Evolutionary conservation across 2,113 vertebrate genomes (phyloP).

Genomic region (Mionectes macconnelli): DNA sequence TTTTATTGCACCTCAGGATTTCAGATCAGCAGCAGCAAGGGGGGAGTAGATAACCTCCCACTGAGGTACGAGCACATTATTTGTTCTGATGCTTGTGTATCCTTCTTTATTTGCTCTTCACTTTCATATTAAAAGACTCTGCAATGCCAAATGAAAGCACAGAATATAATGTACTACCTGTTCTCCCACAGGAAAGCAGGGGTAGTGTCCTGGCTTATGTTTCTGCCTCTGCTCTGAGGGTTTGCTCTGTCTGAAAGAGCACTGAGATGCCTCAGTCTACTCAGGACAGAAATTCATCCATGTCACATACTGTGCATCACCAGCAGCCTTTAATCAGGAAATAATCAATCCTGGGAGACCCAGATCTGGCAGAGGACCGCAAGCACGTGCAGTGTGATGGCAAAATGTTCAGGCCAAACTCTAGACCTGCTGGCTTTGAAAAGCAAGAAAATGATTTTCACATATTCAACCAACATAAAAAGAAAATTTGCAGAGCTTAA

Average conservation of each 20-base stretch:
- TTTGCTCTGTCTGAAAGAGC: background rate
- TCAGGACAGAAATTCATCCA: background rate
- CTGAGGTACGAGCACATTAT: background rate
- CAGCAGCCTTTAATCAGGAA: background rate
- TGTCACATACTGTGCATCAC: background rate
- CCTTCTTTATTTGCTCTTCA: background rate
- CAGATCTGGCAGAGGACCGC: background rate
- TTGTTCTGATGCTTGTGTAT: background rate
- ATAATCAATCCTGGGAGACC: background rate
- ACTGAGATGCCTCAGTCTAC: background rate
- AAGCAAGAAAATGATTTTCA: background rate
- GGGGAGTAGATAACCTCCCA: background rate
- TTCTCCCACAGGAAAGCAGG: background rate
- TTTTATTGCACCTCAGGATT: slow-evolving; percentile 2
- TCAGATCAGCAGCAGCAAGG: background rate
- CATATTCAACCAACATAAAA: background rate
- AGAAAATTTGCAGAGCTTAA: background rate
- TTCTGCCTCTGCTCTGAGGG: background rate
- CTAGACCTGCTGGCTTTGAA: background rate
- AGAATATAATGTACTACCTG: background rate
- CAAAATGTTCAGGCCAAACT: background rate
- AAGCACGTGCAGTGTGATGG: background rate
- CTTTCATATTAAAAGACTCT: background rate
- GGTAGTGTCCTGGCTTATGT: background rate
- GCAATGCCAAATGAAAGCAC: background rate